Evolutionary conservation across 2,797 vertebrate genomes (phyloP).

Genomic region (Tenualosa ilisha): DNA sequence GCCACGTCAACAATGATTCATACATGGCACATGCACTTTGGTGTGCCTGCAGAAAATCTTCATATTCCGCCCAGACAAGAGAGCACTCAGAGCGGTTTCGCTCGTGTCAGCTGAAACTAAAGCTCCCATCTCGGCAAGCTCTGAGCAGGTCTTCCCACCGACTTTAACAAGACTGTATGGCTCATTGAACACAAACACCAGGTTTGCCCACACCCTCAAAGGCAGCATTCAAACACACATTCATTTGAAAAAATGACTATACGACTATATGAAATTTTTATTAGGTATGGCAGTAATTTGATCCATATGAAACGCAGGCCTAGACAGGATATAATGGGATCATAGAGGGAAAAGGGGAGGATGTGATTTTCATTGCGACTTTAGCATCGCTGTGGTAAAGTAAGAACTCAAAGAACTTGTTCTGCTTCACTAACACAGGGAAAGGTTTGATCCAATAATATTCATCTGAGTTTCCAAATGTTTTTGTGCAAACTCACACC

Average conservation of each 20-base stretch:
- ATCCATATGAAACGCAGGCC: not conserved
- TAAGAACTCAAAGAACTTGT: not conserved
- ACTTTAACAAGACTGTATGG: slow-evolving; percentile 2
- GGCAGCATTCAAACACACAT: slow-evolving; percentile 2
- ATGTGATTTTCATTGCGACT: not conserved
- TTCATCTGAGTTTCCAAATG: not conserved
- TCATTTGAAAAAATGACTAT: not conserved
- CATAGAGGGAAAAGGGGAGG: not conserved
- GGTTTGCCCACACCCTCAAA: not conserved
- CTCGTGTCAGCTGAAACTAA: slow-evolving; percentile 17
- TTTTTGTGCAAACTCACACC: not conserved
- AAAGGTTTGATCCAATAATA: not conserved
- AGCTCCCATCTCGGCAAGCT: not conserved
- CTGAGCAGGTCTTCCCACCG: not conserved
- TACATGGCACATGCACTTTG: not conserved
- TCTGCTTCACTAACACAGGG: not conserved
- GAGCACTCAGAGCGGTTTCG: not conserved
- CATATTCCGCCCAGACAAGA: slow-evolving; percentile 5
- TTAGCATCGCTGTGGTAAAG: not conserved
- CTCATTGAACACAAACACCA: slow-evolving; percentile 8
- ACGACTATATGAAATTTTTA: not conserved
- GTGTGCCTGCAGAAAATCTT: slow-evolving; percentile 15
- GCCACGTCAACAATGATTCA: not conserved
- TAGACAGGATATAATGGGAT: not conserved
- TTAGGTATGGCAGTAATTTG: not conserved